A percentile compares a stretch with the other conserved stretches of the same genome.
phyloP scores from a whole-genome alignment of 2,888 invertebrate genomes.

The Drosophila neotestacea region DNA sequence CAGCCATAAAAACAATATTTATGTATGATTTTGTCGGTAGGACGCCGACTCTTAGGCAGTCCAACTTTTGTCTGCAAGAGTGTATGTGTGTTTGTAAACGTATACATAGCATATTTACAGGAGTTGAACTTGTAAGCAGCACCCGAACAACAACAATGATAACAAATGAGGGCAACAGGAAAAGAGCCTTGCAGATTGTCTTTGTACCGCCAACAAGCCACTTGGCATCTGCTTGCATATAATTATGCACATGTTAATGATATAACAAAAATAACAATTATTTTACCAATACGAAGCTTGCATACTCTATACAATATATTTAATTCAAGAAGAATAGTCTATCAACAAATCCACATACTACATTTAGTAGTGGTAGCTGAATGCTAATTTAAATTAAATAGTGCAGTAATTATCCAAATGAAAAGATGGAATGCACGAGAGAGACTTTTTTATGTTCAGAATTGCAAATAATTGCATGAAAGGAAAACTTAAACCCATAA shows the following conservation, averaged over 20 bases:
- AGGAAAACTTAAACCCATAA: no score
- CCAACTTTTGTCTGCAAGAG: constrained; percentile 57
- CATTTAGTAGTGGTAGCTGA: no score
- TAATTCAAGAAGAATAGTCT: no score
- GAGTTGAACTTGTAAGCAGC: constrained; percentile 66
- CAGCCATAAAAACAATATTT: constrained; percentile 59
- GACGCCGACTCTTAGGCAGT: constrained; percentile 47
- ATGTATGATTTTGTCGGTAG: constrained; percentile 63
- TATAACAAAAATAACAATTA: constrained; percentile 34
- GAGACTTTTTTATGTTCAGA: no score
- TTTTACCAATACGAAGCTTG: background rate
- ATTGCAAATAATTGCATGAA: no score
- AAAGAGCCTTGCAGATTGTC: constrained; percentile 64
- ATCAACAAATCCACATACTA: no score
- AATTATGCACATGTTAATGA: constrained; percentile 67
- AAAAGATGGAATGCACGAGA: no score
- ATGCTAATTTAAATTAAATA: no score
- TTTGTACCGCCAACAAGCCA: constrained; percentile 61
- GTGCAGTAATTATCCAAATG: no score
- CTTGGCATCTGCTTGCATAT: constrained; percentile 61
- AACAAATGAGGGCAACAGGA: constrained; percentile 54
- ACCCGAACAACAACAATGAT: constrained; percentile 31
- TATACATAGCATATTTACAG: constrained; percentile 65
- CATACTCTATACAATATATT: constrained; percentile 4
- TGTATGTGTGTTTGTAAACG: constrained; percentile 16